phyloP scores from a whole-genome alignment of 2,113 vertebrate genomes.

The Zeus faber region DNA sequence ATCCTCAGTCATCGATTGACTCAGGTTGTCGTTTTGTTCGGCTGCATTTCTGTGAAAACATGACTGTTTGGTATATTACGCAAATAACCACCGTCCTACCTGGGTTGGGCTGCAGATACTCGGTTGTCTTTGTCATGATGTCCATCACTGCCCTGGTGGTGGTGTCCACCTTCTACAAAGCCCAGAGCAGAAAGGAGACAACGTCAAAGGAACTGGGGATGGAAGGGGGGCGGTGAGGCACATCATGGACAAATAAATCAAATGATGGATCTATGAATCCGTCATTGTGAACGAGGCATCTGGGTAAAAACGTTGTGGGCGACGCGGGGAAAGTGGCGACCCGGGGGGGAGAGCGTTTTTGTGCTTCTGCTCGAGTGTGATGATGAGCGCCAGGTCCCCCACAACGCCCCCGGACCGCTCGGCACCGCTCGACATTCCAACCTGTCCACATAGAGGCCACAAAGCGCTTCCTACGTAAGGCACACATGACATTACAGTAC shows the following conservation, averaged over 20 bases:
- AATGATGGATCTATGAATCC: neutral
- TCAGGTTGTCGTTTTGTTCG: too few species aligned
- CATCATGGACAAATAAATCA: neutral
- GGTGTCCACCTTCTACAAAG: constrained; percentile 86
- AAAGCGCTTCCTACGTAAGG: too few species aligned
- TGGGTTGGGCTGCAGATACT: constrained; percentile 98
- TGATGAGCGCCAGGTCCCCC: neutral
- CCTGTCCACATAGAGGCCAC: constrained; percentile 1
- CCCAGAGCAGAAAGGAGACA: constrained; percentile 24
- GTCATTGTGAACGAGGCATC: neutral
- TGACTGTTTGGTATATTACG: too few species aligned
- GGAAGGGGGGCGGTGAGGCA: neutral
- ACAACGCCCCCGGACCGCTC: constrained; percentile 6
- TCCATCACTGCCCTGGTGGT: constrained; percentile 93
- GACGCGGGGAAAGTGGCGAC: neutral
- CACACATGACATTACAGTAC: too few species aligned
- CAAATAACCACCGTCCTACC: too few species aligned
- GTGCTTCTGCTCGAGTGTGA: neutral
- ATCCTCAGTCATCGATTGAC: too few species aligned
- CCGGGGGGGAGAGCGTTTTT: neutral
- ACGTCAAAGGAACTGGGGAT: neutral
- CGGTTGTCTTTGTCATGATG: constrained; percentile 96
- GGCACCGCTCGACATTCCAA: neutral
- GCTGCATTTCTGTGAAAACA: too few species aligned
- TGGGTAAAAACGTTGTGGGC: too few species aligned